Conservation (phyloP, 2,113 vertebrate species). For the Sorex araneus region DNA sequence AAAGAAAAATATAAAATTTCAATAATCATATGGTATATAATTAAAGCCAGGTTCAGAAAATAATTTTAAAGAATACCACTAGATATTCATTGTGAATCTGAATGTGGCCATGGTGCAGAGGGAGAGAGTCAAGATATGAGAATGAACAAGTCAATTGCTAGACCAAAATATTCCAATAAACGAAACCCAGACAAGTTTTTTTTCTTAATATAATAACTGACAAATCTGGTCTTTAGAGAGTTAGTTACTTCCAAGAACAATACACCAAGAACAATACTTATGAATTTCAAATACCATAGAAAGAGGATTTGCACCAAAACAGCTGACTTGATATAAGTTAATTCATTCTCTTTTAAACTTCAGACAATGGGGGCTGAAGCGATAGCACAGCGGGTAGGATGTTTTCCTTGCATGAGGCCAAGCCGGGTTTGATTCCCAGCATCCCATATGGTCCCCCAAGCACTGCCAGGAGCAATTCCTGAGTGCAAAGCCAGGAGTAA, state of each 20-base stretch:
- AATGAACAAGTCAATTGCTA: background rate
- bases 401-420: too few relatives aligned
- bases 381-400: too few relatives aligned
- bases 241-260: conserved; percentile 3
- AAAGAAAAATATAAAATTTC: background rate
- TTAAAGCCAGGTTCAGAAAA: conserved; percentile 52
- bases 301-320: conserved; percentile 9
- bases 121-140: background rate
- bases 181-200: conserved; percentile 46
- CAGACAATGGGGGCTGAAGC: background rate
- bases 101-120: background rate
- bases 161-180: conserved; percentile 41
- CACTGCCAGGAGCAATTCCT: too few relatives aligned
- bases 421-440: too few relatives aligned
- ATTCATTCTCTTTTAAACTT: conserved; percentile 45
- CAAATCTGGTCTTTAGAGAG: background rate
- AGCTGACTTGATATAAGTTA: background rate
- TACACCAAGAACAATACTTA: too few relatives aligned
- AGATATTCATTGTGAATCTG: background rate
- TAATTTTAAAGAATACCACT: background rate
- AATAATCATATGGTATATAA: background rate
- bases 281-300: conserved; percentile 32
- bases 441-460: too few relatives aligned
- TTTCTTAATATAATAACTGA: background rate
- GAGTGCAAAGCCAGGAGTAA: too few relatives aligned